phyloP scores from a whole-genome alignment of 2,888 invertebrate species.

The Emmelina monodactyla region DNA sequence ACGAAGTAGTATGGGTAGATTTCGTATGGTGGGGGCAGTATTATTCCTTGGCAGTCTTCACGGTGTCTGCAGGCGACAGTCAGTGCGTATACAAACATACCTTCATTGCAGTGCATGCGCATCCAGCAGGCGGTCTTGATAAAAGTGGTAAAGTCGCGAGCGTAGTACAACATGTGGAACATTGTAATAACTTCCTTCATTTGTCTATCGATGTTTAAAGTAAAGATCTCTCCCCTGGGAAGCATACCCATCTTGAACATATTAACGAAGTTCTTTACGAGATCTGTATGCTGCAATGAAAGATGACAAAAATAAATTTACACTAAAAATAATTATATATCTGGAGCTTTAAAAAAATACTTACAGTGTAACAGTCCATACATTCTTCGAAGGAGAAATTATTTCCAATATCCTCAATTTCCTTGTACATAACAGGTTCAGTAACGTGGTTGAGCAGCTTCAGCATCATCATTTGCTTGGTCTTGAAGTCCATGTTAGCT shows the following conservation, averaged over 20 bases:
- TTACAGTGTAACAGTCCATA: slow-evolving; percentile 36
- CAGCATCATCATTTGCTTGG: slow-evolving; percentile 52
- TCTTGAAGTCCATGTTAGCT: slow-evolving; percentile 50
- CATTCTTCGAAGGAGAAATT: slow-evolving; percentile 49
- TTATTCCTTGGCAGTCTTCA: slow-evolving; percentile 53
- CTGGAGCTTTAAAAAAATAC: slow-evolving; percentile 12
- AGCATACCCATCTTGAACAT: slow-evolving; percentile 61
- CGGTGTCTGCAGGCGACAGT: slow-evolving; percentile 61
- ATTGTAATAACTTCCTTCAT: slow-evolving; percentile 56
- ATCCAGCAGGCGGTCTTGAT: slow-evolving; percentile 59
- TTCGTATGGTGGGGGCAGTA: slow-evolving; percentile 66
- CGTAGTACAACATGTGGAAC: slow-evolving; percentile 62
- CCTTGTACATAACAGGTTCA: slow-evolving; percentile 53
- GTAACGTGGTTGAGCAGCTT: slow-evolving; percentile 60
- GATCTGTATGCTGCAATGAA: slow-evolving; percentile 57
- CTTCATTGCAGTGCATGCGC: slow-evolving; percentile 60
- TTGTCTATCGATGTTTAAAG: slow-evolving; percentile 53
- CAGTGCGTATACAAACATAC: slow-evolving; percentile 65
- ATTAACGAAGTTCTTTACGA: slow-evolving; percentile 65
- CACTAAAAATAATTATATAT: background rate
- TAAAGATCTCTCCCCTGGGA: slow-evolving; percentile 62
- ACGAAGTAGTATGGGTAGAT: slow-evolving; percentile 73
- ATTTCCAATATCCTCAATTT: slow-evolving; percentile 43
- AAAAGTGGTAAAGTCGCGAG: slow-evolving; percentile 60
- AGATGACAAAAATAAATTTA: background rate